A percentile compares a stretch with the other conserved stretches of the same genome.
Conservation (phyloP, 2,797 vertebrate genomes). For the Micromesistius poutassou region DNA sequence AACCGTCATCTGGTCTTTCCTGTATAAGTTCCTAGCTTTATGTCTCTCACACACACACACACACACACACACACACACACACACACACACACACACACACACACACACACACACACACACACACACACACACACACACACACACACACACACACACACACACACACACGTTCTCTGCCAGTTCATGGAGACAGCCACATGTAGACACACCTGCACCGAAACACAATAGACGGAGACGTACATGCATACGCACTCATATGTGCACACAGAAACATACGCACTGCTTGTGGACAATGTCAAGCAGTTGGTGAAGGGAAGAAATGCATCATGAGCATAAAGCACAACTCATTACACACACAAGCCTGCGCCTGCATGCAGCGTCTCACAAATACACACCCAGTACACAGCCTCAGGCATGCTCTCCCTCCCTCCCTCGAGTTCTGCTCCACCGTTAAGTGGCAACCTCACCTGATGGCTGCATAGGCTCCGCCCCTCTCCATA, state of each 20-base stretch:
- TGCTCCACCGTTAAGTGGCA: not conserved
- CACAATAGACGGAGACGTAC: not conserved
- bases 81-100: not conserved
- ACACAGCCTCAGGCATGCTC: no score
- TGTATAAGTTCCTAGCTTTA: not conserved
- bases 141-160: not conserved
- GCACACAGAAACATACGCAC: not conserved
- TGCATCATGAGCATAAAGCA: not conserved
- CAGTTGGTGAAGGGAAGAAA: not conserved
- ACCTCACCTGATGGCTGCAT: not conserved
- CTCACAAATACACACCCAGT: not conserved
- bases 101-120: not conserved
- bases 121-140: not conserved
- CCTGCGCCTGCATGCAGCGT: no score
- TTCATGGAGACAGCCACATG: not conserved
- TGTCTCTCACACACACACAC: not conserved
- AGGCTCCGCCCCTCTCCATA: not conserved
- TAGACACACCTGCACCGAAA: slow-evolving; percentile 4
- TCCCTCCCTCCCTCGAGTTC: not conserved
- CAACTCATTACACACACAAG: not conserved
- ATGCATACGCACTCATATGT: not conserved
- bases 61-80: not conserved
- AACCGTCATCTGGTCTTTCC: not conserved
- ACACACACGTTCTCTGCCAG: no score
- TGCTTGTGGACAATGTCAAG: not conserved